Evolutionary conservation across 2,888 invertebrate genomes (phyloP), one percentile per base, ranked within the genome.

Genomic region (Rhogogaster chlorosoma): DNA sequence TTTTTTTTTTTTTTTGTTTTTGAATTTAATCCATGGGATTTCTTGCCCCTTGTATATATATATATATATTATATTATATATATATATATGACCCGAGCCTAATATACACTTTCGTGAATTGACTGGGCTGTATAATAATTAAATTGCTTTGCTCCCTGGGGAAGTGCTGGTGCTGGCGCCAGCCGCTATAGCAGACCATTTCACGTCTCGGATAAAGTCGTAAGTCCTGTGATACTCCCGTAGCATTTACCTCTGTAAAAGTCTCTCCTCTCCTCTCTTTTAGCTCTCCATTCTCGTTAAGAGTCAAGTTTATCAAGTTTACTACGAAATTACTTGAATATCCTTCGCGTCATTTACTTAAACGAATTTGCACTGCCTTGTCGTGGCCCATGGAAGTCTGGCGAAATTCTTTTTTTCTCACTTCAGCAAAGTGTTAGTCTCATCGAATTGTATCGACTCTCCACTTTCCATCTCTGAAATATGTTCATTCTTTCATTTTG

Each of bases 161-260:
- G 53, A 53, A 77, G 53, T 49, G 77, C 29, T 77, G 77, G 77
- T 18, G 29, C 77, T 77, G 77, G 77, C 77, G 77, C 77, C 77
- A 77, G 77, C 49, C 45, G 77, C 49, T 77, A 77, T 77, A 77
- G 29, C 77, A n/a, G 77, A 77, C 77, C 77, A 77, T 77, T 77
- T 77, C 77, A 77, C 77, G 53, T 77, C 77, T 77, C 49, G 77
- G 77, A 77, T 77, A 77, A 53, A 77, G 77, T 77, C 77, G 77
- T 77, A 77, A 77, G 77, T 77, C 77, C 77, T 77, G 29, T 32
- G 77, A 77, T 77, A 77, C 77, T 53, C 53, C 45, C 7, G 77
- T 53, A 29, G 53, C 77, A 53, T 77, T 77, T 53, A 77, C 77
- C 77, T 77, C 77, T 77, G 77, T 49, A 77, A 49, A 53, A 49